A percentile compares a stretch with the other conserved stretches of the same genome.
phyloP scores from a whole-genome alignment of 2,113 vertebrate species.

The Montifringilla adamsi region DNA sequence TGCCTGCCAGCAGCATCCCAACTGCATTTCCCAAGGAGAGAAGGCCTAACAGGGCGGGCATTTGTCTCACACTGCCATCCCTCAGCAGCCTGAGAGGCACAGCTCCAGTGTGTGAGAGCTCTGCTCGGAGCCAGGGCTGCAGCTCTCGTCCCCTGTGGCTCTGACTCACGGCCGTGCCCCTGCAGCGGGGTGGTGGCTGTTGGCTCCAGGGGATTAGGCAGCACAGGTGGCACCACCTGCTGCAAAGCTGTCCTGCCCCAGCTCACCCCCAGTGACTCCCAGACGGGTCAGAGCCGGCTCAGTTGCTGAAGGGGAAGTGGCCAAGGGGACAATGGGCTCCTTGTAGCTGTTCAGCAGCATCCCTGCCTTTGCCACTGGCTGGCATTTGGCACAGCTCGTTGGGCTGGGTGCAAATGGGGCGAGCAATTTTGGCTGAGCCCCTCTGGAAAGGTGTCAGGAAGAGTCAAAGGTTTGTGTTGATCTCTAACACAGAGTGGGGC shows the following conservation, averaged over 20 bases:
- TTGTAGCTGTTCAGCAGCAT: conserved; percentile 5
- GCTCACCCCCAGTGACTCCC: not conserved
- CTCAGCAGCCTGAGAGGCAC: not conserved
- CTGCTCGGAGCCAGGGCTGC: not conserved
- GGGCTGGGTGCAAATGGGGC: not conserved
- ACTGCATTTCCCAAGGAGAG: not conserved
- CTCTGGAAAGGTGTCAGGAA: not conserved
- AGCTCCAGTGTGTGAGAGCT: too few relatives aligned
- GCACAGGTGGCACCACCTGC: conserved; percentile 42
- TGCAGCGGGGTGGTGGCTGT: not conserved
- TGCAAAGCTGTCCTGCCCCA: not conserved
- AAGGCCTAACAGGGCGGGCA: not conserved
- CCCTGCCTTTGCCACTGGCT: not conserved
- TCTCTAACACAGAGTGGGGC: not conserved
- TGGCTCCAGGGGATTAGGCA: not conserved
- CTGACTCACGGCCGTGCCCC: not conserved
- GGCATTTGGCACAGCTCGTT: not conserved
- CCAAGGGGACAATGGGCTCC: conserved; percentile 7
- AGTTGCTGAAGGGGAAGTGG: not conserved
- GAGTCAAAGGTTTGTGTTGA: not conserved
- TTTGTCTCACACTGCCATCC: not conserved
- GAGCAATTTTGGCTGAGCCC: not conserved
- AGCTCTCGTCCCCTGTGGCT: not conserved
- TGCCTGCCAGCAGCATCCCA: not conserved
- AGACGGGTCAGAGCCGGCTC: not conserved